Percentiles rank a stretch among this genome's conserved stretches.
Conservation (phyloP, 2,888 invertebrate species). For the Acholoe squamosa region DNA sequence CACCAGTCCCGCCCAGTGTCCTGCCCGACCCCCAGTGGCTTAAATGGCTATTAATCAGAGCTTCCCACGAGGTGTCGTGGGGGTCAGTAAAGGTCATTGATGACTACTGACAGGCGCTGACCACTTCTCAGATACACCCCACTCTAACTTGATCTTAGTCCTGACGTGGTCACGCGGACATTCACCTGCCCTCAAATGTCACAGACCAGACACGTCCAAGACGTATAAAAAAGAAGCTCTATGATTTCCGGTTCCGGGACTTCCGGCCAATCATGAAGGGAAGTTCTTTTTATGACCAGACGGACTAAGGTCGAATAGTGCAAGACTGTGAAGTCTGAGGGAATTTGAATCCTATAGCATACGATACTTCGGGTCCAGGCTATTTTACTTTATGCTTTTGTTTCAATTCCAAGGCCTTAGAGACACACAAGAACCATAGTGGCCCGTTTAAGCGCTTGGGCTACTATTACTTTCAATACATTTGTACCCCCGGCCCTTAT, state of each 20-base stretch:
- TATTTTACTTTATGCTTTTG: no score
- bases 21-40: neutral
- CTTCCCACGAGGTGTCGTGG: neutral
- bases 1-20: neutral
- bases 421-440: no score
- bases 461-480: no score
- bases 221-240: neutral
- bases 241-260: conserved; percentile 9
- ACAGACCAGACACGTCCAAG: neutral
- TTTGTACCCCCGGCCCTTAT: no score
- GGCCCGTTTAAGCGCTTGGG: no score
- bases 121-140: no score
- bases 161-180: neutral
- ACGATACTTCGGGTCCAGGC: no score
- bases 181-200: neutral
- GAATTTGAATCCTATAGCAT: no score
- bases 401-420: no score
- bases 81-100: neutral
- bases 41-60: neutral
- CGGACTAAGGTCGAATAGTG: no score
- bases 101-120: neutral
- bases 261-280: neutral
- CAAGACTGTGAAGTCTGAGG: no score
- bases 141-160: neutral
- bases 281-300: neutral